These are phyloP conservation scores for Neomorphus geoffroyi DNA, from an alignment of 2,797 vertebrate genomes.

Conservation along the genomic window DNA sequence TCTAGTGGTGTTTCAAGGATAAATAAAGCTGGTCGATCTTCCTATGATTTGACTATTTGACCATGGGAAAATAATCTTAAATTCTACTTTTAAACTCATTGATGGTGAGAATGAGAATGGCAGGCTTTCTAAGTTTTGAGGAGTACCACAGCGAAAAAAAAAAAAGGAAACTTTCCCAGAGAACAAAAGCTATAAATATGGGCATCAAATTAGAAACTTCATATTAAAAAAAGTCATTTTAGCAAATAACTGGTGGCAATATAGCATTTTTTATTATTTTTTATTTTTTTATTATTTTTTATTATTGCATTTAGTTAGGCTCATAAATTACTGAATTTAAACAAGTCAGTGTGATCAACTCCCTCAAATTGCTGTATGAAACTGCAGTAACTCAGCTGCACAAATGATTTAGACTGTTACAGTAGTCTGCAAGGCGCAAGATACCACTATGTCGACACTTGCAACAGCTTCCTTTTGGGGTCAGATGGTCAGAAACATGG, in stretches of 20 bases:
- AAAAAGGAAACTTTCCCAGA: neutral
- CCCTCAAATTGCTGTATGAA: neutral
- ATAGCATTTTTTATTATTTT: fast-evolving
- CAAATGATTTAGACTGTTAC: neutral
- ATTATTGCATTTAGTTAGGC: neutral
- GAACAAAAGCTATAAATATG: neutral
- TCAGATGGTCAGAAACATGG: neutral
- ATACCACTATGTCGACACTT: neutral
- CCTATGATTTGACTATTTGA: neutral
- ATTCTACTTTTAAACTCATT: neutral
- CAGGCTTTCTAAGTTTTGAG: neutral
- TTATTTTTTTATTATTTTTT: too few relatives aligned
- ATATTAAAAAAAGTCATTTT: neutral
- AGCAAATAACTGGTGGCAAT: neutral
- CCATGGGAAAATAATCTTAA: neutral
- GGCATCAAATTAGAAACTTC: constrained; percentile 16
- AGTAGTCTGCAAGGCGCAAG: neutral
- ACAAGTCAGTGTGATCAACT: neutral
- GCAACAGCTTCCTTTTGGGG: neutral
- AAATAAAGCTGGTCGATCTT: neutral
- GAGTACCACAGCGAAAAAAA: neutral
- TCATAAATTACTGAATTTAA: neutral
- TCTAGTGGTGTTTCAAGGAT: neutral
- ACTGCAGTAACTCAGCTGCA: neutral
- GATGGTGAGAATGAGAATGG: neutral